Percentiles rank a stretch among this genome's conserved stretches.
These are phyloP conservation scores for Epistrophe eligans DNA, from an alignment of 2,888 invertebrate genomes.

Conservation along the genomic window DNA sequence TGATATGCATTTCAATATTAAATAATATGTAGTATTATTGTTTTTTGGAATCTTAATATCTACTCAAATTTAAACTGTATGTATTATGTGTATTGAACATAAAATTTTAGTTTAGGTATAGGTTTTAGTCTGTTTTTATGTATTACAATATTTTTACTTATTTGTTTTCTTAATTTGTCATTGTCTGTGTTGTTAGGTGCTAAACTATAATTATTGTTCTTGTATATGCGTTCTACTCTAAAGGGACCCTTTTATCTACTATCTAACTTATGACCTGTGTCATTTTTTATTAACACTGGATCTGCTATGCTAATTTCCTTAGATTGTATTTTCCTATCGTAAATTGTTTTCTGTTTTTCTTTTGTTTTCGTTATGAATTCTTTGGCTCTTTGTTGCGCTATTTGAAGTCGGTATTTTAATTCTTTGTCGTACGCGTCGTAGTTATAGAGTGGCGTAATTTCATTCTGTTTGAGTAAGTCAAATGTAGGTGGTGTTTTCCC, in stretches of 20 bases:
- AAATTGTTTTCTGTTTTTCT: not conserved
- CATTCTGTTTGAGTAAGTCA: no score
- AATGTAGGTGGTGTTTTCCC: no score
- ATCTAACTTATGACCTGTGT: constrained; percentile 8
- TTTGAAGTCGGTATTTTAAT: no score
- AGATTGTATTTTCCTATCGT: not conserved
- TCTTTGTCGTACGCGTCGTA: no score
- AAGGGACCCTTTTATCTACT: not conserved
- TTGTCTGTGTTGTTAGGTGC: not conserved
- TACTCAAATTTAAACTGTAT: no score
- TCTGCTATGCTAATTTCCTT: constrained; percentile 5
- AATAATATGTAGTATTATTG: no score
- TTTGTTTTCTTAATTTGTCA: not conserved
- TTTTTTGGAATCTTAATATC: no score
- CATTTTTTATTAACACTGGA: not conserved
- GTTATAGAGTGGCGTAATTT: no score
- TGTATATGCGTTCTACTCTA: constrained; percentile 10
- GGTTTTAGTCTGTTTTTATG: constrained; percentile 1
- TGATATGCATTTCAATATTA: no score
- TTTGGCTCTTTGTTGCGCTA: no score
- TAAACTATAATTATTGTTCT: constrained; percentile 5
- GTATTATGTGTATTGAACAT: no score
- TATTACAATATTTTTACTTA: constrained; percentile 10
- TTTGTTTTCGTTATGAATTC: constrained; percentile 11
- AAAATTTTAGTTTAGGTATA: no score